Evolutionary conservation across 1,140 invertebrate species (phyloP), one percentile per base, ranked within the genome.

Genomic region (Chlorops oryzae): DNA sequence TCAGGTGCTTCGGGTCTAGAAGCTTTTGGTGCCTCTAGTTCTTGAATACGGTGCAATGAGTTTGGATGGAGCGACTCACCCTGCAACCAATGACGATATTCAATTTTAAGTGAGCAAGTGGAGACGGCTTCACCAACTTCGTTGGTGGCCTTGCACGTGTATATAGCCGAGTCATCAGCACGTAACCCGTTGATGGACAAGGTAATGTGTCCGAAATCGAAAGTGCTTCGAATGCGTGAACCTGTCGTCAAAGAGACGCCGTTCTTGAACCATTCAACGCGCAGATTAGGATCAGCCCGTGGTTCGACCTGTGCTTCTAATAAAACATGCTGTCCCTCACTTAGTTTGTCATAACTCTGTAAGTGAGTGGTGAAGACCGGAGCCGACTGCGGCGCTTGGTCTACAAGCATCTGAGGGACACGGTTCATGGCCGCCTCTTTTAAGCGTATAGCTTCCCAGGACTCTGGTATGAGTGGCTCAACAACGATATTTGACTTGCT

Each of bases 261-360:
- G 70, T 96, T 94, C 64, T 93, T 93, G 70, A 89, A 94, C 92
- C 92, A 93, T 71, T 92, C 89, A 25, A 92, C 84, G 44, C 82
- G 79, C 4, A 95, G 79, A 62, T 95, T 90, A 1, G 96, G 94
- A 80, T 98, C 96, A 32, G 90, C 87, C 61, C 93, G 81, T n/a
- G 96, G 96, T 65, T 95, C 91, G 4, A 96, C 87, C 73, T 93
- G 90, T 51, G 92, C 93, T 74, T 98, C 94, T 53, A 99, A 77
- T 60, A 91, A 86, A 3, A 96, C 86, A 64, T 92, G 88, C 73
- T 96, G 85, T 35, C 88, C 88, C 79, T 96, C 93, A 39, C 85
- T 77, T 5, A 95, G 70, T 63, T 89, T 88, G 49, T 93, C 90
- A 50, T 83, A 86, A 61, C 86, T 93, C 61, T 88, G 82, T 5